A percentile compares a stretch with the other conserved stretches of the same genome.
Evolutionary conservation across 2,888 invertebrate genomes (phyloP).

Genomic region (Eledone cirrhosa): DNA sequence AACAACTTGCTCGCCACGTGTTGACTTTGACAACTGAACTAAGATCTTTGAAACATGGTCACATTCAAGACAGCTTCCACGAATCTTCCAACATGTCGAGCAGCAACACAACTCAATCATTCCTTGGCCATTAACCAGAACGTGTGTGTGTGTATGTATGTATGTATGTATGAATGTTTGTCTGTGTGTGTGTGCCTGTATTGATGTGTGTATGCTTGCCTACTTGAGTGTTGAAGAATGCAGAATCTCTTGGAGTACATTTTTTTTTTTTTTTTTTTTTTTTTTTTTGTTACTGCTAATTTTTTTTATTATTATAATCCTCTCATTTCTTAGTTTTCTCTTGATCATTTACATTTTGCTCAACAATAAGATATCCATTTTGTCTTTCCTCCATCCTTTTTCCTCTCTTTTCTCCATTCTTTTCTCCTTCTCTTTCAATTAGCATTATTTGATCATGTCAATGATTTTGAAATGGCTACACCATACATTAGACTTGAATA

Average conservation of each 20-base stretch:
- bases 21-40: slow-evolving; percentile 2
- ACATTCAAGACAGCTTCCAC: slow-evolving; percentile 21
- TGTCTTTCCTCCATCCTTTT: neutral
- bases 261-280: too few species aligned
- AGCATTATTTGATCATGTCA: neutral
- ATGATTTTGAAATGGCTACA: too few species aligned
- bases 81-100: slow-evolving; percentile 24
- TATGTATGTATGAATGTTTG: too few species aligned
- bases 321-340: too few species aligned
- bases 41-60: slow-evolving; percentile 14
- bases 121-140: slow-evolving; percentile 19
- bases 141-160: too few species aligned
- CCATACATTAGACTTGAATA: too few species aligned
- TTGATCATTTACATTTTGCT: neutral
- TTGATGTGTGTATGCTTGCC: too few species aligned
- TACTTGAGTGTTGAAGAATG: too few species aligned
- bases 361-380: neutral
- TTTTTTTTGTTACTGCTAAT: too few species aligned
- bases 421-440: neutral
- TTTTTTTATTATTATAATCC: too few species aligned
- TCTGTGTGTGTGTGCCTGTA: too few species aligned
- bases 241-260: too few species aligned
- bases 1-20: slow-evolving; percentile 16
- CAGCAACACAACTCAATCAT: slow-evolving; percentile 23
- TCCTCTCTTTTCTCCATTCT: neutral